Evolutionary conservation across 2,113 vertebrate species (phyloP), one percentile per base, ranked within the genome.

Genomic region (Struthio camelus): DNA sequence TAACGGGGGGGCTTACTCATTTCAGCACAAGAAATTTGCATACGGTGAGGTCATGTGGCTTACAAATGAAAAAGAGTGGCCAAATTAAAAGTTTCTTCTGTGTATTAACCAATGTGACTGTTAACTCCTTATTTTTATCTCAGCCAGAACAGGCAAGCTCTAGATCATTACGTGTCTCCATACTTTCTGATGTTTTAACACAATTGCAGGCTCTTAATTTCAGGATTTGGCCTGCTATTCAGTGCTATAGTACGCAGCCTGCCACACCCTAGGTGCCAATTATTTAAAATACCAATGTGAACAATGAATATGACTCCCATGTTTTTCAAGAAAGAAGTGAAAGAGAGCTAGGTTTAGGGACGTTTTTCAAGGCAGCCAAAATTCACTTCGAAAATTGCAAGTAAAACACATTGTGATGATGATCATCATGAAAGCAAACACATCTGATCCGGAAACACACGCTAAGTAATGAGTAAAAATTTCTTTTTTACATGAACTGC

Each of bases 261-360:
- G 13, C 54, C 73, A 65, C 71, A 69, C 48, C 79, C 92, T 53
- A 44, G 1, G 1, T 77, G 48, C 79, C 72, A 72, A 86, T 76
- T 73, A 70, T 51, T 95, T 89, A 79, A 94, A 94, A 92, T 89
- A 93, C 58, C 51, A 62, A 9, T 19, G 42, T 14, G 69, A 58
- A 83, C 62, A 75, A 72, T 3, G 3, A 81, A 18, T 42, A 72
- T 30, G n/a, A 85, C n/a, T 90, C 30, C 32, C 8, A 10, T 7
- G 14, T 44, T 61, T 89, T 91, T 71, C 53, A 89, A 40, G 73
- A 88, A 72, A 34, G 48, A 9, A 64, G 16, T 11, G 25, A 48
- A 73, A 72, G 22, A 93, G 40, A 85, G 27, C 3, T 48, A 34
- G 0, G 2, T 24, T 78, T 87, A 66, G 4, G 6, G 28, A 6